phyloP scores from a whole-genome alignment of 2,888 invertebrate genomes.

The Sicus ferrugineus region DNA sequence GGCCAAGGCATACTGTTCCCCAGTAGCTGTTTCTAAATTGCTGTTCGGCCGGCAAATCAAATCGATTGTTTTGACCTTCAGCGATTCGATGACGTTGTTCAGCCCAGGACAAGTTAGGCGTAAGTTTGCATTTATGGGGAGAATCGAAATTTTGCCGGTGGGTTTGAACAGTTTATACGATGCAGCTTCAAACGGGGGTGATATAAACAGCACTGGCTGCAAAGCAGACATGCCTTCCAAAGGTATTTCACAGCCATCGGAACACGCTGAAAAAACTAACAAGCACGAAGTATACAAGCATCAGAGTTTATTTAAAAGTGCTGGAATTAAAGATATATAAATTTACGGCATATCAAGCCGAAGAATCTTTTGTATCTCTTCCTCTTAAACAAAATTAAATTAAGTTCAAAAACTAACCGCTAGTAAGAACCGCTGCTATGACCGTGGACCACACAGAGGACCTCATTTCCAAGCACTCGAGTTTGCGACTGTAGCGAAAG shows the following conservation, averaged over 20 bases:
- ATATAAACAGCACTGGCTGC: slow-evolving; percentile 42
- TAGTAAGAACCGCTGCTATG: background rate
- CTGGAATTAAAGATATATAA: background rate
- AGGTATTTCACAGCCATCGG: slow-evolving; percentile 39
- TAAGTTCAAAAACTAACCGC: background rate
- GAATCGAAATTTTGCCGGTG: slow-evolving; percentile 35
- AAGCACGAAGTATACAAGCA: background rate
- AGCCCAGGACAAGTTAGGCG: slow-evolving; percentile 46
- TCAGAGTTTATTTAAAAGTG: no score
- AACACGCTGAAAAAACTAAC: background rate
- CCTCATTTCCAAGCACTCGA: background rate
- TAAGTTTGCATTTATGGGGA: slow-evolving; percentile 42
- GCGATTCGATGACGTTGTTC: slow-evolving; percentile 40
- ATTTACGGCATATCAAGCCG: background rate
- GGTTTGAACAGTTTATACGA: slow-evolving; percentile 44
- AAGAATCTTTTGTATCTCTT: background rate
- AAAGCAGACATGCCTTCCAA: slow-evolving; percentile 39
- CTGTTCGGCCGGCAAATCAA: slow-evolving; percentile 37
- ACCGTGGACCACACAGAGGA: background rate
- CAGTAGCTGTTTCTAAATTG: slow-evolving; percentile 33
- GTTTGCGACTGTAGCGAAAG: background rate
- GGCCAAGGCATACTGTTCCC: slow-evolving; percentile 10
- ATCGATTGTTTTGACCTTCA: slow-evolving; percentile 29
- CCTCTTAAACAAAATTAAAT: no score
- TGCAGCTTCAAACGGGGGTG: background rate